phyloP scores from a whole-genome alignment of 2,888 invertebrate species.

The Miltochrista miniata region DNA sequence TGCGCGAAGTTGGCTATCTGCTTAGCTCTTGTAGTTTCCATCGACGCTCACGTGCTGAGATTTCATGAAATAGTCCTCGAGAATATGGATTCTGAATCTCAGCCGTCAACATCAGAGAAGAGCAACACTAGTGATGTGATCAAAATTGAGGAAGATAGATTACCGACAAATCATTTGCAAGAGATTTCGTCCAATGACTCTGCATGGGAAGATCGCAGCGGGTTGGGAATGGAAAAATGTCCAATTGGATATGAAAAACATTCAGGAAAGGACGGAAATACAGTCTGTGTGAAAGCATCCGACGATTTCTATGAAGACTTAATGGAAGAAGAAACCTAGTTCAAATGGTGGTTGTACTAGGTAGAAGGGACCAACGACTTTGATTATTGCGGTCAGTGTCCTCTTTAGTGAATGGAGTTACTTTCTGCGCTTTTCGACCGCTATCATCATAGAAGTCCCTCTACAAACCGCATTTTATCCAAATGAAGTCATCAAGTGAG shows the following conservation, averaged over 20 bases:
- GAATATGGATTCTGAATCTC: background rate
- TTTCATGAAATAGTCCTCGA: background rate
- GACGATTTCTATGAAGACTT: background rate
- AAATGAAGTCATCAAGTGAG: background rate
- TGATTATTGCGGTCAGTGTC: no score
- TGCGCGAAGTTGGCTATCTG: slow-evolving; percentile 29
- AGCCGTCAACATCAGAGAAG: background rate
- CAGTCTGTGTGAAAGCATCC: background rate
- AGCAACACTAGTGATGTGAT: background rate
- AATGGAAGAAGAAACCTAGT: background rate
- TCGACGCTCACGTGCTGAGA: slow-evolving; percentile 21
- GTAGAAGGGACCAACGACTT: no score
- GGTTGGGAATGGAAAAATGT: background rate
- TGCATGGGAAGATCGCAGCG: background rate
- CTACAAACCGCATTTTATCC: no score
- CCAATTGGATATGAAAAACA: background rate
- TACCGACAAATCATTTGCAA: background rate
- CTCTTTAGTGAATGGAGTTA: no score
- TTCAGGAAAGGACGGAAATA: no score
- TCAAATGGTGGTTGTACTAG: no score
- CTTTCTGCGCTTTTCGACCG: no score
- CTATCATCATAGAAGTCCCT: no score
- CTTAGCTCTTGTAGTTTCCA: slow-evolving; percentile 18
- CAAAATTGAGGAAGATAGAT: background rate
- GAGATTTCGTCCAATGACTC: background rate